phyloP scores from a whole-genome alignment of 2,888 invertebrate genomes.

The Noctua janthe region DNA sequence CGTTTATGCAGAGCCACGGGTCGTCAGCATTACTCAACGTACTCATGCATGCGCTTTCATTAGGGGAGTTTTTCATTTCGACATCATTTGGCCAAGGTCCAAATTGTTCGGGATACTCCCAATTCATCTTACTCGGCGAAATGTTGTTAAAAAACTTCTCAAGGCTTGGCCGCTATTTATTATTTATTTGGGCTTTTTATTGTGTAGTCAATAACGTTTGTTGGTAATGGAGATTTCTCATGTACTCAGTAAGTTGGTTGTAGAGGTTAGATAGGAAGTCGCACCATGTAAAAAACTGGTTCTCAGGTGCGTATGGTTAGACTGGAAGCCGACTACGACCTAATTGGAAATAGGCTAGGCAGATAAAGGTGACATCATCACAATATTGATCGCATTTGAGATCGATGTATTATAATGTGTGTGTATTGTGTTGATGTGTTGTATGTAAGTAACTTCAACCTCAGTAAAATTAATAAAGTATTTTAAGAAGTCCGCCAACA shows the following conservation, averaged over 20 bases:
- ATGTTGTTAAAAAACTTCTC: constrained; percentile 61
- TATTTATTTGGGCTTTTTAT: constrained; percentile 35
- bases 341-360: no score
- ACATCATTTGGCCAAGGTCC: constrained; percentile 62
- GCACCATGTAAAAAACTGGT: background rate
- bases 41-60: constrained; percentile 54
- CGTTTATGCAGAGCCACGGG: constrained; percentile 18
- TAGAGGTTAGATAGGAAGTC: constrained; percentile 1
- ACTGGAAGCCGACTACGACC: background rate
- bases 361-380: background rate
- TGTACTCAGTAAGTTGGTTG: background rate
- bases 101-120: constrained; percentile 58
- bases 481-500: background rate
- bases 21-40: constrained; percentile 47
- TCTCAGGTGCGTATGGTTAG: background rate
- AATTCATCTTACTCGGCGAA: constrained; percentile 61
- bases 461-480: background rate
- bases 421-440: no score
- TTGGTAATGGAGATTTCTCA: background rate
- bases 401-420: background rate
- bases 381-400: background rate
- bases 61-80: constrained; percentile 62
- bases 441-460: background rate
- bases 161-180: constrained; percentile 39
- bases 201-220: constrained; percentile 10